Percentiles rank a stretch among this genome's conserved stretches.
These are phyloP conservation scores for Thalassoma bifasciatum DNA, from an alignment of 2,113 vertebrate species.

Conservation along the genomic window DNA sequence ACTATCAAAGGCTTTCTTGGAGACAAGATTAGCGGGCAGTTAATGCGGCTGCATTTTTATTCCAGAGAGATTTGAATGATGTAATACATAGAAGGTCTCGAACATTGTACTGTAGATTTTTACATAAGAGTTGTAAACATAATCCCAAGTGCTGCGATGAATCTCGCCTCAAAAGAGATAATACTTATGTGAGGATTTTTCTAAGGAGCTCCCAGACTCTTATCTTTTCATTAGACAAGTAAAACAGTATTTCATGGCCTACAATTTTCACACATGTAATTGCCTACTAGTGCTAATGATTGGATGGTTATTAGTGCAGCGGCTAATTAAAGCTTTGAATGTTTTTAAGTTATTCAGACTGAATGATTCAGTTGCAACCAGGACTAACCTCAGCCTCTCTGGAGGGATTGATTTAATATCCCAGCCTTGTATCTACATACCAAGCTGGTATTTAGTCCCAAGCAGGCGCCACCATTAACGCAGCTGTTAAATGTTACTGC, in stretches of 20 bases:
- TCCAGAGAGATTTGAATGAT: constrained; percentile 22
- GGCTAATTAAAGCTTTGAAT: constrained; percentile 62
- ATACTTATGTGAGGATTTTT: constrained; percentile 3
- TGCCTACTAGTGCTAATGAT: constrained; percentile 57
- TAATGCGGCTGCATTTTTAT: neutral
- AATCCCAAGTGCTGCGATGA: constrained; percentile 9
- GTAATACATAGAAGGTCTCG: constrained; percentile 10
- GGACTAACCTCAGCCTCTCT: neutral
- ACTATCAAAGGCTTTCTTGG: constrained; percentile 37
- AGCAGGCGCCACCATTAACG: constrained; percentile 47
- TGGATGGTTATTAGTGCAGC: constrained; percentile 55
- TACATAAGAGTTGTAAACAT: neutral
- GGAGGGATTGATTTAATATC: constrained; percentile 51
- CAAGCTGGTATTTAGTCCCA: constrained; percentile 47
- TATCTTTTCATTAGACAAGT: constrained; percentile 65
- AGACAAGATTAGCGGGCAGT: constrained; percentile 45
- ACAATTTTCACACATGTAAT: constrained; percentile 66
- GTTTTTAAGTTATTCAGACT: constrained; percentile 42
- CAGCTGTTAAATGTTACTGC: constrained; percentile 60
- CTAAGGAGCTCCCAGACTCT: constrained; percentile 15
- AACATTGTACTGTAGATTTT: constrained; percentile 12
- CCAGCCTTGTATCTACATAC: constrained; percentile 35
- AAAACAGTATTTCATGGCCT: constrained; percentile 60
- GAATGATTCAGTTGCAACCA: neutral
- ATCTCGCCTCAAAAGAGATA: constrained; percentile 19